These are phyloP conservation scores for Phrynosoma platyrhinos DNA, from an alignment of 2,113 vertebrate genomes.

Conservation along the genomic window DNA sequence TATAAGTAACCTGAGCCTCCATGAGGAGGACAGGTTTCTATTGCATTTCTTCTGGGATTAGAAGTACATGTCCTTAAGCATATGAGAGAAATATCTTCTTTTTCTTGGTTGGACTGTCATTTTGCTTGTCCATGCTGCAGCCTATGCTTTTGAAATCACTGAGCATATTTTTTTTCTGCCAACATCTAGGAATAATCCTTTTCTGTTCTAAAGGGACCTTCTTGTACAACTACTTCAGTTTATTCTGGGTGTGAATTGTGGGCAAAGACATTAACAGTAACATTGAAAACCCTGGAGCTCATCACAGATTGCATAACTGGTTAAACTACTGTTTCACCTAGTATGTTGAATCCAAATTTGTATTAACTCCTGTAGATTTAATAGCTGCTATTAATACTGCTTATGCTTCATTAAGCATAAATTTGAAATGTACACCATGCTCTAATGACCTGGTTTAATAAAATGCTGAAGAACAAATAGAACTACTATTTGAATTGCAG, in stretches of 20 bases:
- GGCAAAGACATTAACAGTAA: slow-evolving; percentile 24
- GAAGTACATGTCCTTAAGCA: neutral
- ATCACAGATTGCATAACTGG: slow-evolving; percentile 19
- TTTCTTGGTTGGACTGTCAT: neutral
- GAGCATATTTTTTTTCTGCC: neutral
- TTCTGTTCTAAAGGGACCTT: neutral
- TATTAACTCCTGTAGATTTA: slow-evolving; percentile 70
- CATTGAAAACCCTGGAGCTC: slow-evolving; percentile 66
- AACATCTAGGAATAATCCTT: neutral
- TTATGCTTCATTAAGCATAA: slow-evolving; percentile 78
- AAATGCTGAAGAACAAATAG: slow-evolving; percentile 76
- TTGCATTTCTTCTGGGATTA: neutral
- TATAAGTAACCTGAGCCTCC: neutral
- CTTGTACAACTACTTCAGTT: slow-evolving; percentile 31
- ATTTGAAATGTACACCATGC: slow-evolving; percentile 63
- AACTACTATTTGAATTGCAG: slow-evolving; percentile 72
- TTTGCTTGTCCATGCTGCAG: neutral
- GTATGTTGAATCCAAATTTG: slow-evolving; percentile 62
- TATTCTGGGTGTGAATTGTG: slow-evolving; percentile 52
- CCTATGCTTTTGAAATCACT: neutral
- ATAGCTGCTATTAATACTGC: slow-evolving; percentile 78
- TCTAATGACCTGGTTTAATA: slow-evolving; percentile 69
- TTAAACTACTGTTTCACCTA: slow-evolving; percentile 44
- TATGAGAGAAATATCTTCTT: neutral
- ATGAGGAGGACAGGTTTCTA: neutral